These are phyloP conservation scores for Ectemnius cavifrons DNA, from an alignment of 2,888 invertebrate species.

Conservation along the genomic window DNA sequence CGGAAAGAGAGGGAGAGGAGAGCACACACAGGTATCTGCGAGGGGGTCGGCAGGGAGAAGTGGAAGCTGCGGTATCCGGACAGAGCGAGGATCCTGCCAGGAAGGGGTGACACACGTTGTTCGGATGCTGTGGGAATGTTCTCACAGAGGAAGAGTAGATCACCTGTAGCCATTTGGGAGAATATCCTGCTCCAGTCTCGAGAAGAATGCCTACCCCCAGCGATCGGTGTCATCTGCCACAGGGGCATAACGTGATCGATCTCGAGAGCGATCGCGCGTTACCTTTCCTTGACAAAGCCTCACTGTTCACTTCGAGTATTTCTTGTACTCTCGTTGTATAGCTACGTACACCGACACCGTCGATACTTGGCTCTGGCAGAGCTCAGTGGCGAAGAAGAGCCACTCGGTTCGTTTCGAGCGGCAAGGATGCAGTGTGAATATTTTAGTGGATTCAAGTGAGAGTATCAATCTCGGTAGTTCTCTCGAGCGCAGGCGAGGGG, in stretches of 20 bases:
- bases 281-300: conserved; percentile 2
- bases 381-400: neutral
- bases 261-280: conserved; percentile 25
- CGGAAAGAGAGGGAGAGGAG: conserved; percentile 40
- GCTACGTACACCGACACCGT: neutral
- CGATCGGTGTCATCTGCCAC: conserved; percentile 60
- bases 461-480: conserved; percentile 14
- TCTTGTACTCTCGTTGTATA: neutral
- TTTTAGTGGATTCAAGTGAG: no score
- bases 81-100: conserved; percentile 41
- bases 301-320: neutral
- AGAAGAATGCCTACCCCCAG: conserved; percentile 53
- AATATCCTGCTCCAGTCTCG: conserved; percentile 35
- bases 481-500: neutral
- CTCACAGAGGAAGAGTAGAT: conserved; percentile 70
- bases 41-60: conserved; percentile 27
- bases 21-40: conserved; percentile 7
- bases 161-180: conserved; percentile 72
- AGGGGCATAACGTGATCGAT: conserved; percentile 28
- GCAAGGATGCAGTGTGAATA: no score
- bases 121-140: conserved; percentile 76
- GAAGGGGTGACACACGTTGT: conserved; percentile 68
- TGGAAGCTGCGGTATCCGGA: conserved; percentile 47
- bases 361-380: neutral
- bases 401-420: no score